Evolutionary conservation across 2,113 vertebrate genomes (phyloP), one percentile per base, ranked within the genome.

Genomic region (Corythaeola cristata): DNA sequence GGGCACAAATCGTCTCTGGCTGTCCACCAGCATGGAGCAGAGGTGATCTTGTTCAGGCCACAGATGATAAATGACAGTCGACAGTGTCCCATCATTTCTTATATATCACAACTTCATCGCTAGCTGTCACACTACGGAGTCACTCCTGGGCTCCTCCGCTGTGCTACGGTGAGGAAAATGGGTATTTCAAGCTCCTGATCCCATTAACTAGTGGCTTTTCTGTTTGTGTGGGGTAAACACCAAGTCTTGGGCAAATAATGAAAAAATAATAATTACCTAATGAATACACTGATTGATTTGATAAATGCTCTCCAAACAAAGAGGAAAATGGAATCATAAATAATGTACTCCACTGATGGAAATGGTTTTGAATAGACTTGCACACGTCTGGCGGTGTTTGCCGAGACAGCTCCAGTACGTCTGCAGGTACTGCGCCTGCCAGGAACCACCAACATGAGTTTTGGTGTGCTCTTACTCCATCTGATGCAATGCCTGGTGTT

Each of bases 281-380:
- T 96, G 87, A 94, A 86, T 67, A 84, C n/a, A 94, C 59, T 75
- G 92, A 96, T 92, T 94, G 92, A 95, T 85, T 93, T 90, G 85
- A 93, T 93, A 96, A 94, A 90, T 39, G 59, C 68, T 96, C 52
- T 92, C 68, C 82, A 95, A 97, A 97, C 79, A 96, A 63, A 88
- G 20, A 84, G 24, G 82, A 77, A 96, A 94, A 90, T 93, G 78
- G 62, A 91, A 88, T 90, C 26, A 94, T 96, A 93, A 96, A 96
- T 93, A 95, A 95, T 86, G 63, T 59, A 94, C 68, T 68, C 49
- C 0, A 0, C 8, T 88, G 80, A 89, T 50, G 49, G 89, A 89
- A 95, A 95, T 62, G 80, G 68, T 93, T 97, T 92, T 73, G 55
- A 90, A 94, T 59, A 69, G 80, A 44, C 52, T 67, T 17, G 15